Evolutionary conservation across 35 echinoderm and acorn worm species (phyloP), one percentile per base, ranked within the genome.

Genomic region (Lytechinus pictus): DNA sequence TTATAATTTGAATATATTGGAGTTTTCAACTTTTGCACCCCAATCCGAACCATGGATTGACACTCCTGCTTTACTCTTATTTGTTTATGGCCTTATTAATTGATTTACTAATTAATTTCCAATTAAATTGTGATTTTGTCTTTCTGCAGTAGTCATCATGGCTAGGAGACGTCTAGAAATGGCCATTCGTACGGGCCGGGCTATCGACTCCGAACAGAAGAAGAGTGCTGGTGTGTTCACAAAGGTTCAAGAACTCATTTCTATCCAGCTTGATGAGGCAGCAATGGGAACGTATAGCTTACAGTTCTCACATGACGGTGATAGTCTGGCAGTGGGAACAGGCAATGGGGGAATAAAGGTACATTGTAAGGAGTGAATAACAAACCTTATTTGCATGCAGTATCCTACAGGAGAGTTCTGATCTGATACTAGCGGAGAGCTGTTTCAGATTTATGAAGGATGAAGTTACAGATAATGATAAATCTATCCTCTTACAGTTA

Each of bases 261-360:
- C 29, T 33, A 92, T 97, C 14, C 53, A 94, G 16, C 55, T 97
- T 19, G 96, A 94, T 27, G 96, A 96, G 4, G 93, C 94, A 16
- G 55, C 94, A 13, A 96, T 97, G 91, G 98, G 98, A 12, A 96
- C 97, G 11, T 99, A 99, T 61, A 99, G 98, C 91, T 94, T 99
- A 33, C 98, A 99, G 95, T 99, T 99, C 93, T 97, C 98, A 86
- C 92, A 96, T 54, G 97, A 99, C 28, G 96, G 98, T 54, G 94
- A 96, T 1, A 3, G 95, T 86, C 97, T 99, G 27, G 98, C 96
- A 86, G 94, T 99, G 16, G 98, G 98, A 71, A 96, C 94, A 93
- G 98, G 98, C 28, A 97, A 99, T 92, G 98, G 98, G 11, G 97
- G 95, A 54, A 91, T 99, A 52, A 24, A 79, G 66, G 98, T 99